phyloP scores from a whole-genome alignment of 2,113 vertebrate species.

The Lycaon pictus region DNA sequence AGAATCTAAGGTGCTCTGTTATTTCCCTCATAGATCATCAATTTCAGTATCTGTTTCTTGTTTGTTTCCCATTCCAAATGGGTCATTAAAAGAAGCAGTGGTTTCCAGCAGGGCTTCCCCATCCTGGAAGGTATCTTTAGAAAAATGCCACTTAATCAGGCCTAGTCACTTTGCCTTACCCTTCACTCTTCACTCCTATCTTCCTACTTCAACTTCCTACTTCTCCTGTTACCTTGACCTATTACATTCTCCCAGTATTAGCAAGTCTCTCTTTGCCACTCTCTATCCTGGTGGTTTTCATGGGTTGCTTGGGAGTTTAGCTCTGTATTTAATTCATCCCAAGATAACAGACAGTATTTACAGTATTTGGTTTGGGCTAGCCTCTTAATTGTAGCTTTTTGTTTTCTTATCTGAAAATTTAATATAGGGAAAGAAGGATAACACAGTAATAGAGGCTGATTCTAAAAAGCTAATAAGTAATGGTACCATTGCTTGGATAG shows the following conservation, averaged over 20 bases:
- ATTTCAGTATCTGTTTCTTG: conserved; percentile 3
- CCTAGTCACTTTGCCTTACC: background rate
- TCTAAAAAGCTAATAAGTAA: conserved; percentile 38
- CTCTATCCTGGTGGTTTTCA: background rate
- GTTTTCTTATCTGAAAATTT: conserved; percentile 51
- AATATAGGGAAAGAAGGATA: conserved; percentile 38
- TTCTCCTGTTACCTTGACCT: background rate
- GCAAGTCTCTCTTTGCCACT: background rate
- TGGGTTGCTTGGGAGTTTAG: background rate
- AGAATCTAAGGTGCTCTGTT: background rate
- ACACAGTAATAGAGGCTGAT: background rate
- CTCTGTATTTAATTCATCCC: conserved; percentile 34
- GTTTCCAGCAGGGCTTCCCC: background rate
- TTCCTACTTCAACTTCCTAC: background rate
- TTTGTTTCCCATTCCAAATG: conserved; percentile 7
- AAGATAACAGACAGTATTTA: conserved; percentile 13
- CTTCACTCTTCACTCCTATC: background rate
- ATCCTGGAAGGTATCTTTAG: background rate
- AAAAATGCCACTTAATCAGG: conserved; percentile 34
- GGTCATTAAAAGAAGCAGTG: background rate
- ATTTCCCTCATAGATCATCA: background rate
- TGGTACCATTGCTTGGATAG: background rate
- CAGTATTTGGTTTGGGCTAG: conserved; percentile 28
- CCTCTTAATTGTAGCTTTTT: conserved; percentile 50
- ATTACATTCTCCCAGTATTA: background rate